A percentile compares a stretch with the other conserved stretches of the same genome.
These are phyloP conservation scores for Portevinia maculata DNA, from an alignment of 2,888 invertebrate genomes.

Conservation along the genomic window DNA sequence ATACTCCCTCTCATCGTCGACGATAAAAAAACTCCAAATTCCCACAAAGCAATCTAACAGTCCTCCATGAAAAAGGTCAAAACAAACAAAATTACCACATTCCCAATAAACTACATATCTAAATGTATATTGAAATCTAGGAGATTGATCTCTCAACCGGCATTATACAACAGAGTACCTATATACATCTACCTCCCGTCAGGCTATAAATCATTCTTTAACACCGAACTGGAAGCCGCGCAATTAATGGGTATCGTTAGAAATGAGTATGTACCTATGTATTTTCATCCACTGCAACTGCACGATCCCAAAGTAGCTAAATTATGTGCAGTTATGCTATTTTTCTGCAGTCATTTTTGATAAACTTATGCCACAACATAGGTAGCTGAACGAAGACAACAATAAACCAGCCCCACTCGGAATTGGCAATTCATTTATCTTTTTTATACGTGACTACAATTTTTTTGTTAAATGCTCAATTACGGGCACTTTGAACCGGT, in stretches of 20 bases:
- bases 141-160: constrained; percentile 41
- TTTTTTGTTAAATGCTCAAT: constrained; percentile 53
- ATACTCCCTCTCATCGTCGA: no score
- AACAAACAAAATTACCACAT: constrained; percentile 42
- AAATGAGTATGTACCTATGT: background rate
- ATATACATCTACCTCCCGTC: constrained; percentile 27
- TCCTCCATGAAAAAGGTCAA: constrained; percentile 62
- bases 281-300: constrained; percentile 56
- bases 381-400: constrained; percentile 18
- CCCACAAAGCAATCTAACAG: no score
- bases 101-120: constrained; percentile 22
- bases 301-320: constrained; percentile 39
- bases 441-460: constrained; percentile 8
- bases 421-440: constrained; percentile 50
- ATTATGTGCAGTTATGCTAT: constrained; percentile 54
- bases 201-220: constrained; percentile 21
- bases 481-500: constrained; percentile 62
- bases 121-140: constrained; percentile 16
- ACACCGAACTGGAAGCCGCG: constrained; percentile 9
- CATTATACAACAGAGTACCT: constrained; percentile 14
- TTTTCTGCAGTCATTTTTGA: constrained; percentile 37
- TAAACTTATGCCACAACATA: constrained; percentile 58
- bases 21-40: no score
- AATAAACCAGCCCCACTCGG: constrained; percentile 58
- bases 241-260: constrained; percentile 43